Percentiles rank a stretch among this genome's conserved stretches.
Conservation (phyloP, 2,888 invertebrate species). For the Drosophila algonquin region DNA sequence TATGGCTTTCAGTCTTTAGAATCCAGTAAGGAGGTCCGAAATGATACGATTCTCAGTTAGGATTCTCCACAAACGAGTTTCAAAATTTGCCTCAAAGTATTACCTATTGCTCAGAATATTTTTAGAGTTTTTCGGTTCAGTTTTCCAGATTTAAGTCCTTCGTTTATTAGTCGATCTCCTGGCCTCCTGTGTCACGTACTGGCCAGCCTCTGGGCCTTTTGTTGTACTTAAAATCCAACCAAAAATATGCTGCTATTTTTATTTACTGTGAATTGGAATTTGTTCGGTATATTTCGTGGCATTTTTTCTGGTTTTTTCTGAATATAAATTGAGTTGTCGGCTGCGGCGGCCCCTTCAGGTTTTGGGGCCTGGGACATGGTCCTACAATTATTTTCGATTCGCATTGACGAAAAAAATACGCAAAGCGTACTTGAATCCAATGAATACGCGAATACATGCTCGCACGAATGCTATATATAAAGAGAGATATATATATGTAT, state of each 20-base stretch:
- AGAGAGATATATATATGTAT: not conserved
- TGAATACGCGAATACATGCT: conserved; percentile 1
- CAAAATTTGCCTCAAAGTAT: too few relatives aligned
- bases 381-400: conserved; percentile 71
- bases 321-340: conserved; percentile 35
- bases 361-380: conserved; percentile 33
- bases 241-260: conserved; percentile 3
- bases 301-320: conserved; percentile 13
- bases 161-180: too few relatives aligned
- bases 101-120: too few relatives aligned
- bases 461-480: conserved; percentile 5
- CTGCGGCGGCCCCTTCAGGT: conserved; percentile 6
- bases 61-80: too few relatives aligned
- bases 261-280: conserved; percentile 54
- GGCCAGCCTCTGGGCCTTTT: conserved; percentile 3
- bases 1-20: too few relatives aligned
- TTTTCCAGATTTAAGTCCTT: not conserved
- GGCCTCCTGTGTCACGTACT: not conserved
- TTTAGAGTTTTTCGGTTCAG: too few relatives aligned
- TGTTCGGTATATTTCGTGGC: not conserved
- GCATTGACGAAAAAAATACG: conserved; percentile 66
- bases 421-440: conserved; percentile 62
- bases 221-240: too few relatives aligned
- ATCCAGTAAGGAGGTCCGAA: too few relatives aligned
- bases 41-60: too few relatives aligned